These are phyloP conservation scores for Enteromius paludinosus DNA, from an alignment of 2,797 vertebrate species.

Conservation along the genomic window DNA sequence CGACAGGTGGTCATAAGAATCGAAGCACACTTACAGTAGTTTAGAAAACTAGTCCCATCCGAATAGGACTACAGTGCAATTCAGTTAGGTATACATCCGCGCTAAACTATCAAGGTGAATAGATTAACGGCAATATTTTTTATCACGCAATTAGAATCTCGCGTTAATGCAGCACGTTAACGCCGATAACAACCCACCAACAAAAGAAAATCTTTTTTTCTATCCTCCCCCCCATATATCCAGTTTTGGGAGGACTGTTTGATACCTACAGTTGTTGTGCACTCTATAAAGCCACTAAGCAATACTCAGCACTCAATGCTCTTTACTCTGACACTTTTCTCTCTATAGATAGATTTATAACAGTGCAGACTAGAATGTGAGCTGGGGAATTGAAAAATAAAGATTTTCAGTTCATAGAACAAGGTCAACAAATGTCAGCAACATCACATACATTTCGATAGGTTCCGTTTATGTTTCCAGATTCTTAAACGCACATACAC, in stretches of 20 bases:
- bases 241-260: neutral
- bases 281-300: neutral
- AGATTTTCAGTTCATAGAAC: slow-evolving; percentile 39
- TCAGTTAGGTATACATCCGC: too few species aligned
- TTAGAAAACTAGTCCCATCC: too few species aligned
- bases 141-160: too few species aligned
- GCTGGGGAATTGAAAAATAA: slow-evolving; percentile 14
- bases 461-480: neutral
- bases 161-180: too few species aligned
- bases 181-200: too few species aligned
- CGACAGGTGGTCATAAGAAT: too few species aligned
- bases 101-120: too few species aligned
- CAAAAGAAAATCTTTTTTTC: neutral
- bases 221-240: neutral
- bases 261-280: neutral
- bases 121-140: too few species aligned
- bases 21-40: too few species aligned
- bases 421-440: slow-evolving; percentile 13
- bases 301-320: neutral
- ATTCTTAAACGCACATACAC: neutral
- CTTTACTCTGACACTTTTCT: slow-evolving; percentile 4
- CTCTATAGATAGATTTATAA: slow-evolving; percentile 35
- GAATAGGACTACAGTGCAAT: too few species aligned
- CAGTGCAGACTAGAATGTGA: slow-evolving; percentile 10
- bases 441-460: neutral